Conservation (phyloP, 2,888 invertebrate genomes). For the Agrotis exclamationis region DNA sequence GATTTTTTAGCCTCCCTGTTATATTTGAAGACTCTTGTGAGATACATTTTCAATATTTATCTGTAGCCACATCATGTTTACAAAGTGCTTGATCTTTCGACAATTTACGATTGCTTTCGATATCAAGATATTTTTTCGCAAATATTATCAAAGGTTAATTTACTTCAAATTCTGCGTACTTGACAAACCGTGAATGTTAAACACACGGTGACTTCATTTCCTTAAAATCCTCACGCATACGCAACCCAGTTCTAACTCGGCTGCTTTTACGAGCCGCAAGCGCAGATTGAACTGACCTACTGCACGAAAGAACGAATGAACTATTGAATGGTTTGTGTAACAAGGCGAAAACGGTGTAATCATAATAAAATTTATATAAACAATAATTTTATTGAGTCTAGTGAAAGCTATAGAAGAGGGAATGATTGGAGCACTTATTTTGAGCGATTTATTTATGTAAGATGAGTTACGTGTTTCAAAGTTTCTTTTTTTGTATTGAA, state of each 20-base stretch:
- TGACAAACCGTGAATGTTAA: slow-evolving; percentile 23
- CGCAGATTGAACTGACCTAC: slow-evolving; percentile 54
- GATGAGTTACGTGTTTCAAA: slow-evolving; percentile 9
- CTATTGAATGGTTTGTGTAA: slow-evolving; percentile 49
- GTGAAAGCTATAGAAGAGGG: slow-evolving; percentile 33
- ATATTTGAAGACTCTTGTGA: slow-evolving; percentile 26
- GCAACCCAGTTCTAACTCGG: slow-evolving; percentile 54
- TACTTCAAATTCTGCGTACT: slow-evolving; percentile 14
- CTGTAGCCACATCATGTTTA: slow-evolving; percentile 26
- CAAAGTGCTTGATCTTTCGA: slow-evolving; percentile 24
- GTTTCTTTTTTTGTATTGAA: slow-evolving; percentile 20
- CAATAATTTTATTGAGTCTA: slow-evolving; percentile 37
- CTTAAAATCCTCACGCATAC: slow-evolving; percentile 23
- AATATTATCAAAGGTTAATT: slow-evolving; percentile 19
- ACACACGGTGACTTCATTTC: slow-evolving; percentile 50
- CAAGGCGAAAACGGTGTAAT: slow-evolving; percentile 50
- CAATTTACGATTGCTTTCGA: slow-evolving; percentile 1
- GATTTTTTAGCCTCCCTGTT: slow-evolving; percentile 12
- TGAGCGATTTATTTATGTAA: slow-evolving; percentile 31
- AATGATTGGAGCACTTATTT: slow-evolving; percentile 33
- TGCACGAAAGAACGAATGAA: slow-evolving; percentile 41
- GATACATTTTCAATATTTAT: slow-evolving; percentile 34
- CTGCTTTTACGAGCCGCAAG: slow-evolving; percentile 51
- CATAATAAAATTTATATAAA: slow-evolving; percentile 52
- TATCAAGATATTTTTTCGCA: slow-evolving; percentile 1